phyloP scores from a whole-genome alignment of 2,113 vertebrate species.

The Nesoenas mayeri region DNA sequence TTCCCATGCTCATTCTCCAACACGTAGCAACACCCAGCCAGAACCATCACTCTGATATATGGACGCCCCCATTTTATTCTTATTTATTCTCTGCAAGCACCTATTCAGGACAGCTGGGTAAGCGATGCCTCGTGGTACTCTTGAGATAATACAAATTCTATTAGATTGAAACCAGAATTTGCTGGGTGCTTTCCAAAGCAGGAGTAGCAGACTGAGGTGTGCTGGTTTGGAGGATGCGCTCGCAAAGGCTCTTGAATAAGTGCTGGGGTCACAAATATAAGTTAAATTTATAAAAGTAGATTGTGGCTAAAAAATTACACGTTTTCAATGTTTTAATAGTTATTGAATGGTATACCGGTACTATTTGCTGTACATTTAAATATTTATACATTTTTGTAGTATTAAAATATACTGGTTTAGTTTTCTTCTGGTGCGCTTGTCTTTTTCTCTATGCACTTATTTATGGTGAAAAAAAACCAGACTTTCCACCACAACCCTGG shows the following conservation, averaged over 20 bases:
- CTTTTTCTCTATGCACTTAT: neutral
- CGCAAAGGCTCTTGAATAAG: neutral
- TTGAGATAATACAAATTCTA: neutral
- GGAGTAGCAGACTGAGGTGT: neutral
- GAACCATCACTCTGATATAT: neutral
- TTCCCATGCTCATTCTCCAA: neutral
- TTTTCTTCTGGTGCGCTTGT: conserved; percentile 57
- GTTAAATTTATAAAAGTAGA: conserved; percentile 66
- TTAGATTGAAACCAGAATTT: too few species aligned
- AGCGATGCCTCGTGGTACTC: neutral
- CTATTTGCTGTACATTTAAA: conserved; percentile 69
- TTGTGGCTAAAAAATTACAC: conserved; percentile 60
- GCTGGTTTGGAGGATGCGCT: neutral
- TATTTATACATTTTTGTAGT: conserved; percentile 85
- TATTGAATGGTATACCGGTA: conserved; percentile 72
- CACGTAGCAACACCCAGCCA: neutral
- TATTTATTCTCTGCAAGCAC: neutral
- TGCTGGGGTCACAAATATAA: neutral
- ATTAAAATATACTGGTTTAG: conserved; percentile 72
- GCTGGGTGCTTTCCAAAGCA: accelerated
- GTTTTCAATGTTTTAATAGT: conserved; percentile 71
- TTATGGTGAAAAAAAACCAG: accelerated
- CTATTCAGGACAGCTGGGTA: neutral
- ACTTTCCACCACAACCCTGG: accelerated
- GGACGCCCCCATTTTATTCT: neutral